Evolutionary conservation across 2,888 invertebrate species (phyloP), one percentile per base, ranked within the genome.

Genomic region (Hydraecia micacea): DNA sequence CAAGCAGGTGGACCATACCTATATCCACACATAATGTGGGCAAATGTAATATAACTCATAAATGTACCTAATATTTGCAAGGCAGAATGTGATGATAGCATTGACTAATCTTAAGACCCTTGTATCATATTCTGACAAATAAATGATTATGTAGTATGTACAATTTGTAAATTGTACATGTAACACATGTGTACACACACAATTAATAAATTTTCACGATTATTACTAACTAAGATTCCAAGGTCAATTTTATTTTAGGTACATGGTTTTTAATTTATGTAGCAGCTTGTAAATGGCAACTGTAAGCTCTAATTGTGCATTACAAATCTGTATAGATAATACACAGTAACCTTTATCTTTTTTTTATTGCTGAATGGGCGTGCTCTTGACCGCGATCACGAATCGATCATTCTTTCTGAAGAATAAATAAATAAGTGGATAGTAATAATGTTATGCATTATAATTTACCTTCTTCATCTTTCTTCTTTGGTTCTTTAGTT

Each of bases 401-500:
- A 52, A 21, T 21, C 52, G 52, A 21, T 21, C 8, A 52, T 52
- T 52, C 2, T 32, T 32, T 32, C 32, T 9, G 62, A 62, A 62
- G 1, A 62, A 62, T 9, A 15, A 60, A 18, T 18, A 21, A 63
- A 36, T 72, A 58, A 49, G 11, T 73, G 2, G 36, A 32, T 73
- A 36, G 15, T 49, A 66, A 67, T 21, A 4, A 36, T 18, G 4
- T 39, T 6, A 39, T 18, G 39, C 36, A 25, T 39, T 15, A n/a
- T 13, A 62, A 62, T 67, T 76, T 86, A 92, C 92, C 93, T 81
- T 93, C 92, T 55, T 92, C 92, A 42, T 90, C 90, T 75, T 96
- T 96, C 88, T 96, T 96, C 95, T 96, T 97, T 93, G 95, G 93
- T 92, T 96, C 96, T 83, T 95, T 96, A 74, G 82, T 88, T 85